Evolutionary conservation across 2,113 vertebrate genomes (phyloP).

Genomic region (Rhombomys opimus): DNA sequence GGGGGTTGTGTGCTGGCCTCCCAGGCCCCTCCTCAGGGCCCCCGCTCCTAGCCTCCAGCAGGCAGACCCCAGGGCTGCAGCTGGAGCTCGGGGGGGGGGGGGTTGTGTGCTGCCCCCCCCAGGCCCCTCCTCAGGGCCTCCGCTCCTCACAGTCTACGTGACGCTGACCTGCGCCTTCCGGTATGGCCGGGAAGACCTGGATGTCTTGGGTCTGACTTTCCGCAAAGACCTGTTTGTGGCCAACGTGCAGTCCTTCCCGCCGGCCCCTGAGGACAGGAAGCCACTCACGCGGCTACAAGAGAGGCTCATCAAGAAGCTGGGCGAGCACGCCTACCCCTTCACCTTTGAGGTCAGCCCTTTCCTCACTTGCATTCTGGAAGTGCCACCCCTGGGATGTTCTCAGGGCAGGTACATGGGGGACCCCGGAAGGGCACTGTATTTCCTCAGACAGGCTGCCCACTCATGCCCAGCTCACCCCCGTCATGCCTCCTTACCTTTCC

Average conservation of each 20-base stretch:
- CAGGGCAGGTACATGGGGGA: not conserved
- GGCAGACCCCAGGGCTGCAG: not conserved
- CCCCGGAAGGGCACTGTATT: not conserved
- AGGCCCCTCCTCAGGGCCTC: not conserved
- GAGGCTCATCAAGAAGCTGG: constrained; percentile 96
- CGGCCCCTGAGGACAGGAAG: constrained; percentile 90
- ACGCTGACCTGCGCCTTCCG: constrained; percentile 97
- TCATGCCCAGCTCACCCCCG: not conserved
- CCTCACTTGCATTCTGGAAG: not conserved
- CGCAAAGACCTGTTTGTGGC: constrained; percentile 96
- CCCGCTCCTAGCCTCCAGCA: not conserved
- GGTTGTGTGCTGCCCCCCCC: not conserved
- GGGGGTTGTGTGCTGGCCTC: not conserved
- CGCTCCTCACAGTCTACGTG: constrained; percentile 91
- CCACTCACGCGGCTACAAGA: constrained; percentile 95
- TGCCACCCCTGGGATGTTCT: not conserved
- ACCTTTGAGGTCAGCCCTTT: constrained; percentile 91
- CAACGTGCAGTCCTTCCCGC: constrained; percentile 94
- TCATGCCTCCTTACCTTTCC: not conserved
- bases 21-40: not conserved
- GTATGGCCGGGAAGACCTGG: constrained; percentile 96
- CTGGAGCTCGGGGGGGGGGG: not conserved
- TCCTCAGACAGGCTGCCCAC: not conserved
- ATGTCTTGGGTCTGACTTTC: constrained; percentile 96
- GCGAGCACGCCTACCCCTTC: constrained; percentile 96